Conservation (phyloP, 2,888 invertebrate species). For the Diloba caeruleocephala region DNA sequence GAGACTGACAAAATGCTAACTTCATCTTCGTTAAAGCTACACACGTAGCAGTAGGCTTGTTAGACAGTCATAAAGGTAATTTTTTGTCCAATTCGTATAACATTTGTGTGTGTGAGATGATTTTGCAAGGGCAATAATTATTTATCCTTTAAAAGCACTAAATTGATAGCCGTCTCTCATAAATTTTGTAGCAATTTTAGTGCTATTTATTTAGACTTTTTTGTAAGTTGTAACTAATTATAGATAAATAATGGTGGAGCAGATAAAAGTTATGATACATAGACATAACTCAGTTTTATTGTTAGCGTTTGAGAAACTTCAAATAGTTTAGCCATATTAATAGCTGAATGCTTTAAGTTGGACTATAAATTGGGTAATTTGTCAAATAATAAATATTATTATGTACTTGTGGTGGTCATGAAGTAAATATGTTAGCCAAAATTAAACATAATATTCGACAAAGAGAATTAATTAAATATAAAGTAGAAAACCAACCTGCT, state of each 20-base stretch:
- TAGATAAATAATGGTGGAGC: conserved; percentile 3
- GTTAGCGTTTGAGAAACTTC: conserved; percentile 12
- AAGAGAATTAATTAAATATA: too few species aligned
- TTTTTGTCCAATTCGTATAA: conserved; percentile 18
- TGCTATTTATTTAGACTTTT: background rate
- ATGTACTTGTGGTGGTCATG: background rate
- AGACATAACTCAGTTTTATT: conserved; percentile 6
- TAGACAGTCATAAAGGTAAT: conserved; percentile 11
- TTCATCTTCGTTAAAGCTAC: background rate
- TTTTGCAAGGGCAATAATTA: conserved; percentile 23
- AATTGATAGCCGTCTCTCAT: too few species aligned
- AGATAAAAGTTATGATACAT: conserved; percentile 14
- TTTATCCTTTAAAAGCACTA: too few species aligned
- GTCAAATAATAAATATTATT: conserved; percentile 14
- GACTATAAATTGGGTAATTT: conserved; percentile 33
- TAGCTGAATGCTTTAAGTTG: conserved; percentile 26
- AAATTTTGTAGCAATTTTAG: too few species aligned
- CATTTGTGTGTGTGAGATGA: conserved; percentile 1
- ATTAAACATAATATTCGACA: too few species aligned
- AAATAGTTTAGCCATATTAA: conserved; percentile 10
- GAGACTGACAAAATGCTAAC: conserved; percentile 4
- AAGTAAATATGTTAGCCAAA: background rate
- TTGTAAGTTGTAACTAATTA: conserved; percentile 1
- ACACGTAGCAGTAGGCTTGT: conserved; percentile 2
- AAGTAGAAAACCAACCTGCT: too few species aligned